These are phyloP conservation scores for Zootermopsis nevadensis DNA, from an alignment of 2,888 invertebrate species.

Conservation along the genomic window DNA sequence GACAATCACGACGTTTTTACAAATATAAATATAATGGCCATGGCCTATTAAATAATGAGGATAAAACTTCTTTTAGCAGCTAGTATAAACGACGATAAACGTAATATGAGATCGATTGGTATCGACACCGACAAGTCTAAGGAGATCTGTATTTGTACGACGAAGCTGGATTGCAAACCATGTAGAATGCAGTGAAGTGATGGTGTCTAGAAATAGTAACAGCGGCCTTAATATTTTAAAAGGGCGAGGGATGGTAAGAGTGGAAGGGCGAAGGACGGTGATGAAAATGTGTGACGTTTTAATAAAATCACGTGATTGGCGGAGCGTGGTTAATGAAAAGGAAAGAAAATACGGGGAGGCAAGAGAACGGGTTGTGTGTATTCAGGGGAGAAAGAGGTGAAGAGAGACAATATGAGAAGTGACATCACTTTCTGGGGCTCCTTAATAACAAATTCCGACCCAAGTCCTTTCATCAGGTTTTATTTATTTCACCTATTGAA, in stretches of 20 bases:
- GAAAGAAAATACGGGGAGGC: constrained; percentile 9
- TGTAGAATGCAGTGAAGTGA: no score
- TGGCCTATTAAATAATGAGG: no score
- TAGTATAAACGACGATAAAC: no score
- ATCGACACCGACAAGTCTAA: no score
- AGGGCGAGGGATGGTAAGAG: neutral
- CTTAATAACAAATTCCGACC: neutral
- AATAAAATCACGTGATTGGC: constrained; percentile 55
- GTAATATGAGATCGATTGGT: no score
- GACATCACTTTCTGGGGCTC: constrained; percentile 13
- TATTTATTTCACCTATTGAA: no score
- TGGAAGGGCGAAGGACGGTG: constrained; percentile 3
- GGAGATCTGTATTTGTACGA: no score
- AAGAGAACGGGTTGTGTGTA: neutral
- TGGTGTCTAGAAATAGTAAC: neutral
- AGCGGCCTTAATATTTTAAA: neutral
- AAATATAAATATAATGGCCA: no score
- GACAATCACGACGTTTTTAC: no score
- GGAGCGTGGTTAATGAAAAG: constrained; percentile 54
- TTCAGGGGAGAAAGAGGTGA: neutral
- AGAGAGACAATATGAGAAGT: constrained; percentile 11
- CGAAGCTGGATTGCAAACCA: no score
- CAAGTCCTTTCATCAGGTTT: neutral
- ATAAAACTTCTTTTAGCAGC: no score
- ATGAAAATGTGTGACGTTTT: constrained; percentile 53